Evolutionary conservation across 1,140 invertebrate genomes (phyloP).

Genomic region (Drosophila rufa): DNA sequence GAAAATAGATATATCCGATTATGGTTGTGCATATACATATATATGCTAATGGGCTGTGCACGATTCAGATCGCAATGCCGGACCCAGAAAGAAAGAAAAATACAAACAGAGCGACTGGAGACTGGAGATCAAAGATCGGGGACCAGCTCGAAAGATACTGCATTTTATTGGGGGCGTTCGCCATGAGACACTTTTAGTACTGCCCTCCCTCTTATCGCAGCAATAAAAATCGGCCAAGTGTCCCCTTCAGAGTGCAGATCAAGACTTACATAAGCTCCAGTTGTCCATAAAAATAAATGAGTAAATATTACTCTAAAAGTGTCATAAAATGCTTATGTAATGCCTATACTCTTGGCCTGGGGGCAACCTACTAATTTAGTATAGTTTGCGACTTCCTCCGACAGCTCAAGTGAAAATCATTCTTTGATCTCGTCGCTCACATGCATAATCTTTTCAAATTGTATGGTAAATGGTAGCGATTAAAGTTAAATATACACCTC

Average conservation of each 20-base stretch:
- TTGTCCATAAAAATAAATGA: slow-evolving; percentile 1
- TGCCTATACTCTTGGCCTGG: slow-evolving; percentile 1
- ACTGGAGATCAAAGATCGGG: slow-evolving; percentile 18
- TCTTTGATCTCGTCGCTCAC: neutral
- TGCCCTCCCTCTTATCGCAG: slow-evolving; percentile 1
- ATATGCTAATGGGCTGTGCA: slow-evolving; percentile 31
- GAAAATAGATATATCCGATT: slow-evolving; percentile 20
- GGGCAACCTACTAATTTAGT: slow-evolving; percentile 2
- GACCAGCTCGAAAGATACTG: neutral
- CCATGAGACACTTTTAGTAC: slow-evolving; percentile 14
- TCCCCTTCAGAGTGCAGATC: neutral
- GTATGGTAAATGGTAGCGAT: slow-evolving; percentile 4
- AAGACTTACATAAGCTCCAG: neutral
- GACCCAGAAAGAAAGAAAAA: slow-evolving; percentile 9
- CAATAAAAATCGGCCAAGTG: slow-evolving; percentile 3
- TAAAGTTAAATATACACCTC: slow-evolving; percentile 12
- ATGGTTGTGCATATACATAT: slow-evolving; percentile 29
- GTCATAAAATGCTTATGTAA: slow-evolving; percentile 1
- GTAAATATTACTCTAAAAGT: slow-evolving; percentile 9
- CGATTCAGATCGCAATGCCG: slow-evolving; percentile 14
- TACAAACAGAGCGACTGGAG: slow-evolving; percentile 1
- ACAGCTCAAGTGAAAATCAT: neutral
- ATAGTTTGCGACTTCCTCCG: slow-evolving; percentile 6
- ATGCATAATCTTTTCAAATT: slow-evolving; percentile 11
- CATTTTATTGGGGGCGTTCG: slow-evolving; percentile 21